phyloP scores from a whole-genome alignment of 2,888 invertebrate species.

The Hybos culiciformis region DNA sequence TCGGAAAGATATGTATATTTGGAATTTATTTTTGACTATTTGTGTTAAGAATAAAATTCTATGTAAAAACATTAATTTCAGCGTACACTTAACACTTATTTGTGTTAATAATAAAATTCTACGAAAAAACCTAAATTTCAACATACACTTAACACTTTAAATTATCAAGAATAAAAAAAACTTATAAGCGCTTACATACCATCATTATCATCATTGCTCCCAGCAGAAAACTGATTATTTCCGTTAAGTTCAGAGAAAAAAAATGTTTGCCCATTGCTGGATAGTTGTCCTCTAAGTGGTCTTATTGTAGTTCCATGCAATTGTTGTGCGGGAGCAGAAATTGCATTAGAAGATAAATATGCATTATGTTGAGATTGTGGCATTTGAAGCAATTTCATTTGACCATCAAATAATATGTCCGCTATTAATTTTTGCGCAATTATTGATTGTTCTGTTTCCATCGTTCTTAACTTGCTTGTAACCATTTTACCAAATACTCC shows the following conservation, averaged over 20 bases:
- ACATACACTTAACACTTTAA: too few species aligned
- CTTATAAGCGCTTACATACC: too few species aligned
- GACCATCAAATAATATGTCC: conserved; percentile 33
- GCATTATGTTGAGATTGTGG: conserved; percentile 6
- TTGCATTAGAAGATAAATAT: neutral
- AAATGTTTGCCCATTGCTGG: neutral
- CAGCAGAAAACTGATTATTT: neutral
- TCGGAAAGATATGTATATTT: too few species aligned
- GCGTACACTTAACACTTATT: too few species aligned
- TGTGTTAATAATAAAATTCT: too few species aligned
- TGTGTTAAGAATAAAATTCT: too few species aligned
- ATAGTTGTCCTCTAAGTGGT: neutral
- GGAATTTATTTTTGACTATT: too few species aligned
- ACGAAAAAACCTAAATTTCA: too few species aligned
- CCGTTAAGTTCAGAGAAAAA: neutral
- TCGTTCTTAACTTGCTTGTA: conserved; percentile 30
- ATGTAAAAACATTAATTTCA: too few species aligned
- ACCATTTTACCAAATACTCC: conserved; percentile 31
- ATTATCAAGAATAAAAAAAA: too few species aligned
- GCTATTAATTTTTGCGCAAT: conserved; percentile 33
- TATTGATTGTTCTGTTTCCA: conserved; percentile 30
- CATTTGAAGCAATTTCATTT: conserved; percentile 29
- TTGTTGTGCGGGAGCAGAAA: neutral
- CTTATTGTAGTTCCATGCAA: neutral
- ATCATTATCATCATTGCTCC: too few species aligned